A percentile compares a stretch with the other conserved stretches of the same genome.
These are phyloP conservation scores for Melanostoma scalare DNA, from an alignment of 2,888 invertebrate species.

Conservation along the genomic window DNA sequence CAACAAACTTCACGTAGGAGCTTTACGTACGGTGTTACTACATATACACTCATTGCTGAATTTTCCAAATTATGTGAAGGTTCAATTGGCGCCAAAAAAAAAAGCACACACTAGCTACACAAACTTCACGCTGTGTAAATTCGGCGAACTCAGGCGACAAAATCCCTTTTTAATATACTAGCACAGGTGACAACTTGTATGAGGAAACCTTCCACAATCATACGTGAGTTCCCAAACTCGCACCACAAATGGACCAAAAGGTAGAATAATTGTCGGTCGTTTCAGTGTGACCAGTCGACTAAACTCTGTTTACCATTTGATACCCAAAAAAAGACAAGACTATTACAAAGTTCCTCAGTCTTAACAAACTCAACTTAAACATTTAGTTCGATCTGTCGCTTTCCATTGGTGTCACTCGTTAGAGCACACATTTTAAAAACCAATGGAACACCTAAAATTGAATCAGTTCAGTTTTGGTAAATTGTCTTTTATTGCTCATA, in stretches of 20 bases:
- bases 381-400: no score
- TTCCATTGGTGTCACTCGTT: no score
- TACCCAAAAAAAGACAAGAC: no score
- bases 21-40: neutral
- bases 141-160: conserved; percentile 68
- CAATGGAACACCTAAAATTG: no score
- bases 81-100: conserved; percentile 29
- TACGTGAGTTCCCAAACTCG: conserved; percentile 42
- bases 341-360: no score
- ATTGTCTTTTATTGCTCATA: no score
- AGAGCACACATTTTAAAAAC: no score
- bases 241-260: neutral
- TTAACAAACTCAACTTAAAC: no score
- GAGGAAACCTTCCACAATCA: conserved; percentile 45
- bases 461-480: no score
- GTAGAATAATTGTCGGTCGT: conserved; percentile 23
- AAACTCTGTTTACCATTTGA: no score
- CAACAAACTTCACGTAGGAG: neutral
- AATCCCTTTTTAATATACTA: conserved; percentile 71
- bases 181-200: conserved; percentile 70
- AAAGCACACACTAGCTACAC: conserved; percentile 11
- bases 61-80: conserved; percentile 44
- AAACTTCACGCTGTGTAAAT: conserved; percentile 68
- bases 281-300: neutral
- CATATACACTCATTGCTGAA: neutral